Evolutionary conservation across 2,113 vertebrate genomes (phyloP).

Genomic region (Burhinus bistriatus): DNA sequence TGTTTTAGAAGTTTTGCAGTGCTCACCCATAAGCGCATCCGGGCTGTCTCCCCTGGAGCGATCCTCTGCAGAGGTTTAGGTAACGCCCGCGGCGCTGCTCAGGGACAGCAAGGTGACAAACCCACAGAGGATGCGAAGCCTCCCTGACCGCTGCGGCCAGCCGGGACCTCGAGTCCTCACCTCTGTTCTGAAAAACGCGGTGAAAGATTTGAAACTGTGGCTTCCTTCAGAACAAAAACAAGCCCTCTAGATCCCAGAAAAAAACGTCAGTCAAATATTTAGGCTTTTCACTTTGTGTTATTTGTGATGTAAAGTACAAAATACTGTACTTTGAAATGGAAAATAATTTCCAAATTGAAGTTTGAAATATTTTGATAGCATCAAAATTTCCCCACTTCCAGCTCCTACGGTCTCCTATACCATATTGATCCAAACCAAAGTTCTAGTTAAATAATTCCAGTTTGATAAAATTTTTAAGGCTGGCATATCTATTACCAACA

Average conservation of each 20-base stretch:
- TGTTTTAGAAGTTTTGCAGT: accelerated
- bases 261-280: background rate
- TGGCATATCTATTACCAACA: background rate
- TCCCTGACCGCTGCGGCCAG: background rate
- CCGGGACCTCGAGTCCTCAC: accelerated
- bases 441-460: background rate
- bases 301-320: background rate
- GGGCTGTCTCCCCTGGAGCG: too few species aligned
- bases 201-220: too few species aligned
- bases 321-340: background rate
- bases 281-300: background rate
- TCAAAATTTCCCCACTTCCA: accelerated
- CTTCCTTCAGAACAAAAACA: background rate
- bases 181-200: accelerated
- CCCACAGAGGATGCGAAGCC: background rate
- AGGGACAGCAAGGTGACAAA: accelerated
- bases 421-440: background rate
- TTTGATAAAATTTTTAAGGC: background rate
- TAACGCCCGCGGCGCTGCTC: accelerated
- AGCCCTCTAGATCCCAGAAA: background rate
- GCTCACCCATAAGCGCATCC: accelerated
- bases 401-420: background rate
- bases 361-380: background rate
- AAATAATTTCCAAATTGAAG: background rate
- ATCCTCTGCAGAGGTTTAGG: accelerated